Percentiles rank a stretch among this genome's conserved stretches.
Evolutionary conservation across 2,888 invertebrate species (phyloP).

Genomic region (Macaria liturata): DNA sequence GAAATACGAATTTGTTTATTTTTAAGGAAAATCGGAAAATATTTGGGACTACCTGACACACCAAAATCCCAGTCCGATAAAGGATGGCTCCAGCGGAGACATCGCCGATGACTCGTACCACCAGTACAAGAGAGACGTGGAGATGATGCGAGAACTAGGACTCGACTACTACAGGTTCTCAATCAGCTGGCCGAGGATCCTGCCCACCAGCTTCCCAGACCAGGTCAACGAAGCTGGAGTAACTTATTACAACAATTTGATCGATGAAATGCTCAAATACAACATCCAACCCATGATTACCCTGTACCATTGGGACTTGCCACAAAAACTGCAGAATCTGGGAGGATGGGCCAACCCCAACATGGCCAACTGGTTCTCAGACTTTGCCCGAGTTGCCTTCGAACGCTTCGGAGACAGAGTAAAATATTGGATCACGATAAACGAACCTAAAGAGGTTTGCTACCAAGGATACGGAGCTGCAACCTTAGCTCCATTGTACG

Average conservation of each 20-base stretch:
- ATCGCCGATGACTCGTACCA: slow-evolving; percentile 83
- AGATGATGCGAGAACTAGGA: slow-evolving; percentile 67
- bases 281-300: slow-evolving; percentile 84
- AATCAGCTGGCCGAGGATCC: slow-evolving; percentile 84
- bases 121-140: slow-evolving; percentile 79
- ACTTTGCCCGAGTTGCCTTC: slow-evolving; percentile 68
- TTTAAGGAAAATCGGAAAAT: slow-evolving; percentile 76
- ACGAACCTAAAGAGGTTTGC: slow-evolving; percentile 71
- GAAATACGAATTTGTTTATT: too few relatives aligned
- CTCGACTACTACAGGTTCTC: slow-evolving; percentile 81
- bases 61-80: slow-evolving; percentile 65
- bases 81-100: slow-evolving; percentile 80
- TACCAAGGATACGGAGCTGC: slow-evolving; percentile 61
- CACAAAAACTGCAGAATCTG: slow-evolving; percentile 71
- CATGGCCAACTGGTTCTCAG: slow-evolving; percentile 66
- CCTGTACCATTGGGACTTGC: slow-evolving; percentile 79
- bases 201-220: slow-evolving; percentile 81
- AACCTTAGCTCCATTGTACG: slow-evolving; percentile 10
- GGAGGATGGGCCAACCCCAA: slow-evolving; percentile 78
- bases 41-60: slow-evolving; percentile 85
- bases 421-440: slow-evolving; percentile 80
- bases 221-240: slow-evolving; percentile 75
- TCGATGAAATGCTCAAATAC: slow-evolving; percentile 79
- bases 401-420: slow-evolving; percentile 70
- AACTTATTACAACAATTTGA: slow-evolving; percentile 62